Evolutionary conservation across 2,888 invertebrate genomes (phyloP).

Genomic region (Deilephila elpenor): DNA sequence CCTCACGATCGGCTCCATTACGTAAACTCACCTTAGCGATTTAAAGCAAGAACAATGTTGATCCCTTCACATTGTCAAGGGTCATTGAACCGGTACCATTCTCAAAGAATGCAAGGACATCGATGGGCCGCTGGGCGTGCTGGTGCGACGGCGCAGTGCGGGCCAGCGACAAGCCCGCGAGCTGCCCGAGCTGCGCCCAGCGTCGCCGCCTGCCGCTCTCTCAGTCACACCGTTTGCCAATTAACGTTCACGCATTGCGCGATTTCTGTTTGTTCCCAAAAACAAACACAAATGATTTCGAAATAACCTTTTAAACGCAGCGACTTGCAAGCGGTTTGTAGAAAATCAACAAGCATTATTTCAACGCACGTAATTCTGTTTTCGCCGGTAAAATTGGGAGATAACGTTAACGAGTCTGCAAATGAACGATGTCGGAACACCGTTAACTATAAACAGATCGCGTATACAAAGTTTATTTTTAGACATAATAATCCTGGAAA

Average conservation of each 20-base stretch:
- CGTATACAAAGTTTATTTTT: slow-evolving; percentile 10
- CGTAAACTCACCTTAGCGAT: slow-evolving; percentile 70
- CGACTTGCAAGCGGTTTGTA: slow-evolving; percentile 33
- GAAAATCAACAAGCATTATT: slow-evolving; percentile 45
- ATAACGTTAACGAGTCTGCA: slow-evolving; percentile 41
- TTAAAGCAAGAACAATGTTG: slow-evolving; percentile 60
- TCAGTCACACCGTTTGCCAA: slow-evolving; percentile 36
- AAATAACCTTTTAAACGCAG: slow-evolving; percentile 62
- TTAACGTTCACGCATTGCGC: slow-evolving; percentile 49
- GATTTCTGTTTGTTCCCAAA: slow-evolving; percentile 59
- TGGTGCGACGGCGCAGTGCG: slow-evolving; percentile 32
- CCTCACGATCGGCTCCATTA: slow-evolving; percentile 67
- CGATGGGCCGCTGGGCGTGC: slow-evolving; percentile 62
- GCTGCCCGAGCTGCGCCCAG: slow-evolving; percentile 25
- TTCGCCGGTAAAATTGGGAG: slow-evolving; percentile 34
- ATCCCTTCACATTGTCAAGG: slow-evolving; percentile 79
- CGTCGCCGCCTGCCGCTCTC: slow-evolving; percentile 30
- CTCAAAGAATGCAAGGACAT: slow-evolving; percentile 80
- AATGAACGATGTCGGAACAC: slow-evolving; percentile 31
- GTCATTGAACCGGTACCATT: slow-evolving; percentile 78
- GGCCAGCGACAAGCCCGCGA: slow-evolving; percentile 29
- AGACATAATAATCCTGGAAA: slow-evolving; percentile 19
- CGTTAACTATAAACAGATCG: not conserved
- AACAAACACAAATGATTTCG: slow-evolving; percentile 56
- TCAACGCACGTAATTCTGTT: slow-evolving; percentile 35